These are phyloP conservation scores for Xerus inauris DNA, from an alignment of 2,113 vertebrate species.

Conservation along the genomic window DNA sequence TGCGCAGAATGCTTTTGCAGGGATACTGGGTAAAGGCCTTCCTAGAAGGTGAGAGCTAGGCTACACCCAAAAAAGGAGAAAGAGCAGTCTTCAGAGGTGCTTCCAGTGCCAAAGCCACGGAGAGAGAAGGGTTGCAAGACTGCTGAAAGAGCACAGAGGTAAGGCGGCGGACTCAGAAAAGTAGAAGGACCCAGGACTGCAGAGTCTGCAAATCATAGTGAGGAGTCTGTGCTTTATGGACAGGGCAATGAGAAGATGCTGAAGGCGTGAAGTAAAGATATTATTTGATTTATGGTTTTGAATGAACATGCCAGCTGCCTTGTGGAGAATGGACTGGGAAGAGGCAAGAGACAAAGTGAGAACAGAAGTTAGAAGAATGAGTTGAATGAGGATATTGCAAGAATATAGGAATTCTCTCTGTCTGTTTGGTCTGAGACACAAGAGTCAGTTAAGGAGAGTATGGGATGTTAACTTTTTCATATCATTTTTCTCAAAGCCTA, in stretches of 20 bases:
- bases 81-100: background rate
- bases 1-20: background rate
- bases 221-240: background rate
- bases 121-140: background rate
- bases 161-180: background rate
- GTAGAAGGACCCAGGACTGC: no score
- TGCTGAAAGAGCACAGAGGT: background rate
- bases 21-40: background rate
- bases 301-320: background rate
- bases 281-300: background rate
- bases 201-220: no score
- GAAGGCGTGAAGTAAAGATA: background rate
- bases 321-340: background rate
- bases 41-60: background rate
- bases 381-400: background rate
- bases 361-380: background rate
- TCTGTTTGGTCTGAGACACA: background rate
- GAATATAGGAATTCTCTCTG: background rate
- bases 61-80: background rate
- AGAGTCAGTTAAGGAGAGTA: background rate
- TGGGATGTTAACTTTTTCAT: background rate
- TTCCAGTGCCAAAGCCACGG: background rate
- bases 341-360: background rate
- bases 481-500: background rate
- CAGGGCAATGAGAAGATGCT: background rate